Conservation (phyloP, 2,888 invertebrate genomes). For the Aquatica leii region DNA sequence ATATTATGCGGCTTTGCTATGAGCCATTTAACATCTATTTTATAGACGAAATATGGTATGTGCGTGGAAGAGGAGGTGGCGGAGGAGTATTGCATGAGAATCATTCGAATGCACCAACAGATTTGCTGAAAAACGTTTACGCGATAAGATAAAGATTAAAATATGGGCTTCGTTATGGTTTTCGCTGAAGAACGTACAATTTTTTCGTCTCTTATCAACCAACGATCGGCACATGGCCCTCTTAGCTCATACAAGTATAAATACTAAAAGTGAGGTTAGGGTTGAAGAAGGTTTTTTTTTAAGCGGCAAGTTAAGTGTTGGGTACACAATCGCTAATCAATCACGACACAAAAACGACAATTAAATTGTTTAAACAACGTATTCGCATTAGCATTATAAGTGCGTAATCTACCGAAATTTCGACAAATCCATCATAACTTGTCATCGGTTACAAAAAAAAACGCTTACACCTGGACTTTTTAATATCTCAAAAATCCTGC, state of each 20-base stretch:
- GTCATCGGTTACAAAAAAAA: conserved; percentile 50
- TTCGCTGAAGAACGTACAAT: conserved; percentile 28
- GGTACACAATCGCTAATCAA: conserved; percentile 15
- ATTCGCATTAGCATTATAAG: conserved; percentile 56
- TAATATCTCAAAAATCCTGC: conserved; percentile 51
- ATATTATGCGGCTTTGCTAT: conserved; percentile 58
- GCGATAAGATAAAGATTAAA: conserved; percentile 41
- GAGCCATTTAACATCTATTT: conserved; percentile 60
- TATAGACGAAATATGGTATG: conserved; percentile 45
- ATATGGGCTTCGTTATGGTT: conserved; percentile 32
- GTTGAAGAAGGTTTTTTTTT: too few species aligned
- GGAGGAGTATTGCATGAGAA: conserved; percentile 16
- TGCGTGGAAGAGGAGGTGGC: conserved; percentile 14
- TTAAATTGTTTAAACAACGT: conserved; percentile 60
- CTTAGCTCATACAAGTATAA: conserved; percentile 14
- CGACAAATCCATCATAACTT: conserved; percentile 57
- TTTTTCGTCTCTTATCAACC: conserved; percentile 23
- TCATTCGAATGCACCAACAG: conserved; percentile 16
- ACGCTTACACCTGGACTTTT: conserved; percentile 52
- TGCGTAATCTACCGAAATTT: conserved; percentile 48
- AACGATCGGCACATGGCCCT: conserved; percentile 28
- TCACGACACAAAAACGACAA: conserved; percentile 50
- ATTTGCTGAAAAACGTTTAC: conserved; percentile 29
- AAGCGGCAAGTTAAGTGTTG: neutral
- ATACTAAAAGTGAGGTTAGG: too few species aligned